Evolutionary conservation across 2,113 vertebrate species (phyloP), one percentile per base, ranked within the genome.

Genomic region (Pyrgilauda ruficollis): DNA sequence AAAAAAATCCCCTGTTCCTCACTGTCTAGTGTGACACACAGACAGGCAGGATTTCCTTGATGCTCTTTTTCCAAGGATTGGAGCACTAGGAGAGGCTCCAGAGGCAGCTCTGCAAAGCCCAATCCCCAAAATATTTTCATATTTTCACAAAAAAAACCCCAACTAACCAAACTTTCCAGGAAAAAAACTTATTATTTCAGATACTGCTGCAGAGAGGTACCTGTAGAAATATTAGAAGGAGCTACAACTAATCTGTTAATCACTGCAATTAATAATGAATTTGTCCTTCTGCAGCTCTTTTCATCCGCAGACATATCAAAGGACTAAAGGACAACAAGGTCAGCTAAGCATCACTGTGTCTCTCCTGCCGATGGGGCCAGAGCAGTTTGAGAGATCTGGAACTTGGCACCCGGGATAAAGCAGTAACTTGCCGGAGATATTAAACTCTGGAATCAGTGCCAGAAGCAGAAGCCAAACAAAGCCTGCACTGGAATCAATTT

Each of bases 401-500:
- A 87, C 41, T 85, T 95, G 94, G 84, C 93, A 87, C 43, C 4
- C 0, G 2, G 44, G 78, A 75, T 11, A 82, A 78, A 58, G 81
- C 70, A 91, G 81, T 6, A 31, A 93, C 87, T 96, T 73, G 81
- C 87, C 0, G 47, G 64, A 92, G 90, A 87, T 88, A 93, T 52
- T 96, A 93, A 94, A 92, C 79, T 77, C 61, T 0, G 22, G 64
- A 80, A 43, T 66, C 82, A 11, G 50, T 77, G 90, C 94, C 93
- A 97, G 72, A 52, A 96, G 87, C 55, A 49, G 79, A 50, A 96
- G 87, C 90, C 93, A 96, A 96, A 95, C 84, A 94, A 95, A 90
- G 74, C 83, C 95, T 90, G 59, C 79, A 70, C 92, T 94, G 87
- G 78, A 72, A 97, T 95, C 27, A 96, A 86, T 90, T 97, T 97